Base-by-base conservation (phyloP, 2,113 vertebrate species). In the Elachura formosa region DNA sequence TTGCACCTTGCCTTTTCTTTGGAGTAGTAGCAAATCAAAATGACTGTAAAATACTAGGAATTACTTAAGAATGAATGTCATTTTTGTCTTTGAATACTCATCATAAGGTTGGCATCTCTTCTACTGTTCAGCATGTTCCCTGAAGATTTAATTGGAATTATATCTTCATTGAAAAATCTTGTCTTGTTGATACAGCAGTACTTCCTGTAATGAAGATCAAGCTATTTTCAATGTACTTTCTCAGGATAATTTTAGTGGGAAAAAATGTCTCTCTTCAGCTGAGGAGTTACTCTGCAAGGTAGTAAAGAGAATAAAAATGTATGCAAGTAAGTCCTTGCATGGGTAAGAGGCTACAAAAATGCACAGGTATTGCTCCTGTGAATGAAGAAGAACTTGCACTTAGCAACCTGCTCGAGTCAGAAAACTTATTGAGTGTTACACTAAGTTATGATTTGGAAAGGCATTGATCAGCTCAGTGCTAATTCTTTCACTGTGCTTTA, bases 401-500 rank as follows among this genome's bases (percentile, higher is more conserved):
- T 96, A 93, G 33, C 46, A 76, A 63, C 26, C 46, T 96, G 62
- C 63, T 94, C 58, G 28, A 90, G 91, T 85, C 55, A 73, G 78
- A 67, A 83, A 89, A 89, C 62, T 71, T 93, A 91, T 7, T 76
- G 91, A 89, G 71, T 76, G 84, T 72, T 79, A 59, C 77, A 58
- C 84, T 94, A 69, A 73, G 82, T 87, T 85, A 72, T 94, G 87
- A 94, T 94, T 93, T 93, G 87, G 71, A 96, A 94, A 87, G 56
- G 55, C 89, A 95, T 94, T 95, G 94, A 94, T 95, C 93, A 96
- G 82, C 85, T 91, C 94, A 73, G 71, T 29, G 89, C 79, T 93
- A 96, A 96, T 96, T 96, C 94, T 59, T 96, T 71, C 55, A 13
- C 59, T 1, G 20, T 83, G 78, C 75, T 96, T 96, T 96, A 92